Evolutionary conservation across 2,888 invertebrate genomes (phyloP), one percentile per base, ranked within the genome.

Genomic region (Xestia ashworthii): DNA sequence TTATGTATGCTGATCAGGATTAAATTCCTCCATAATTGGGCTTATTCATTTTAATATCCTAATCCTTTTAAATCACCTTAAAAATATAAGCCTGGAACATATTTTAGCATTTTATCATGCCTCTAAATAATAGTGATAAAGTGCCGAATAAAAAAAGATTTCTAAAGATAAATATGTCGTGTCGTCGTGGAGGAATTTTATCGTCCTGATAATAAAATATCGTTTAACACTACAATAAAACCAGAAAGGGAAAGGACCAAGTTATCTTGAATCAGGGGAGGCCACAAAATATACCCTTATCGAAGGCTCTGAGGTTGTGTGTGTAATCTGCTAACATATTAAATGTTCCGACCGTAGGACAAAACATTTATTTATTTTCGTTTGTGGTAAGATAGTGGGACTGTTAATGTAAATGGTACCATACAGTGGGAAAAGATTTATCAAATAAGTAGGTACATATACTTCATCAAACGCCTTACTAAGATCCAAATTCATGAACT

Each of bases 81-180:
- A 89, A 88, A 90, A 87, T 85, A 87, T 81, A 84, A 87, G 78
- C 82, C 82, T 83, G 71, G 71, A 68, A 80, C 67, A 78, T 85
- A 84, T 84, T 92, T 93, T 88, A 91, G 90, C 88, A 90, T 93
- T 94, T 95, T 95, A 95, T 95, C 93, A 89, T 89, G 81, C 87
- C 92, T 91, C 92, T 96, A 95, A 95, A 95, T 95, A 95, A 95
- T 91, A 91, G 93, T 94, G 95, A 95, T 95, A 95, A 94, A 95
- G 92, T 91, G 90, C 87, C 91, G 91, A 93, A 95, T 94, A 94
- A 96, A 96, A 87, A 93, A 94, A 94, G 93, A 93, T 95, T 89
- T 90, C 89, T 82, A 87, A 87, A 94, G 95, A 95, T 95, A 95
- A 94, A 94, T 91, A 78, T 64, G 84, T 87, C 87, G 90, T 90